Conservation (phyloP, 1,140 invertebrate species). For the Helicoverpa armigera region DNA sequence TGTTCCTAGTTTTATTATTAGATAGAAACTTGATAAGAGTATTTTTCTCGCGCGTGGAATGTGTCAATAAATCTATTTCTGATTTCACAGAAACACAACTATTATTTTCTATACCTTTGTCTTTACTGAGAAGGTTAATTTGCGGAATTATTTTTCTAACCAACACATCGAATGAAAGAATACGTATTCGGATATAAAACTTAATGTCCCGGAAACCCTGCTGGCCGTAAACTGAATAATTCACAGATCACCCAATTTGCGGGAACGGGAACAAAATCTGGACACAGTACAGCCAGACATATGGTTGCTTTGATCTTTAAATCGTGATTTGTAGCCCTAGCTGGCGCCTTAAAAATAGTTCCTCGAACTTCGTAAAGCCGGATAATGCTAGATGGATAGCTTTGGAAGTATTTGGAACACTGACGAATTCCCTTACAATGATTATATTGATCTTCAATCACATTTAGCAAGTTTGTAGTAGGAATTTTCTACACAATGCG, state of each 20-base stretch:
- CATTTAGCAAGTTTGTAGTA: no score
- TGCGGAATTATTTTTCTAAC: background rate
- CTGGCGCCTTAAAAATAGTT: conserved; percentile 5
- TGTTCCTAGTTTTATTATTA: conserved; percentile 31
- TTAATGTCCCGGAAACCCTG: background rate
- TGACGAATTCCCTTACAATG: no score
- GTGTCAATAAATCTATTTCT: conserved; percentile 36
- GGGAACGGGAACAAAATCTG: conserved; percentile 33
- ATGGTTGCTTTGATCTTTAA: conserved; percentile 33
- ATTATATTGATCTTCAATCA: no score
- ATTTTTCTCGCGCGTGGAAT: background rate
- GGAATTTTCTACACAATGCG: no score
- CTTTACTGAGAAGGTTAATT: background rate
- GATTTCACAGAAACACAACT: background rate
- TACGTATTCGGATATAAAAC: background rate
- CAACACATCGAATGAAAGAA: no score
- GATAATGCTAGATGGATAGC: background rate
- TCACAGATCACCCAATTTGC: conserved; percentile 23
- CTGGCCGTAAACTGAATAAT: background rate
- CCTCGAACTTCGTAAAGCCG: background rate
- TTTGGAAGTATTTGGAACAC: background rate
- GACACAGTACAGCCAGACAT: conserved; percentile 25
- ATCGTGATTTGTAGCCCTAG: conserved; percentile 27
- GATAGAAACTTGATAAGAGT: conserved; percentile 25
- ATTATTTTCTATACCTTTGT: background rate